Evolutionary conservation across 2,797 vertebrate genomes (phyloP).

Genomic region (Enteromius anoplus): DNA sequence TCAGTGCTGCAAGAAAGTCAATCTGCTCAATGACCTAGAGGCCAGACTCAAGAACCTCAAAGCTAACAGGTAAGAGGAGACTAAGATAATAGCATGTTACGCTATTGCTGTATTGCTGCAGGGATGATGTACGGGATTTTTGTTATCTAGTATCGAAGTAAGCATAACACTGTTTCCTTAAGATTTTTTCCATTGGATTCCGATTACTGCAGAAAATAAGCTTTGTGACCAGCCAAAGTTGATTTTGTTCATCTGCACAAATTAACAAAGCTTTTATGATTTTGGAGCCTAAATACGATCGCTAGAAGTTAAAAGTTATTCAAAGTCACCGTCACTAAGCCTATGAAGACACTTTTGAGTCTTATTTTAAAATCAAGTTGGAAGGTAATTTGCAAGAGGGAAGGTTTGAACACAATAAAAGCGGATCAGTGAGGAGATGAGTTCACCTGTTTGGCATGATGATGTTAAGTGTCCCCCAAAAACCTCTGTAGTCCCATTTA

Average conservation of each 20-base stretch:
- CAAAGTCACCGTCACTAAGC: too few species aligned
- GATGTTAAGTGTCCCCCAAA: background rate
- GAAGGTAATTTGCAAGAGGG: background rate
- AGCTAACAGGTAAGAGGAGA: slow-evolving; percentile 86
- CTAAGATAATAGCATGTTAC: background rate
- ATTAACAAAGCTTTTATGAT: background rate
- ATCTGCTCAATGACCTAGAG: slow-evolving; percentile 95
- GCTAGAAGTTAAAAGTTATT: background rate
- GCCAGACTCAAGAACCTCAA: slow-evolving; percentile 94
- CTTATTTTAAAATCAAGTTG: too few species aligned
- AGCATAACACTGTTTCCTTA: background rate
- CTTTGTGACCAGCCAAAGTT: background rate
- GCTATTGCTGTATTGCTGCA: background rate
- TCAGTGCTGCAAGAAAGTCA: slow-evolving; percentile 98
- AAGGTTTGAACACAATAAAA: background rate
- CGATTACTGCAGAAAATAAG: background rate
- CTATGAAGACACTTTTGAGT: too few species aligned
- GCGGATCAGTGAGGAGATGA: background rate
- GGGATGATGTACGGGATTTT: background rate
- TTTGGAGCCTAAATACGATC: background rate
- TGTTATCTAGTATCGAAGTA: background rate
- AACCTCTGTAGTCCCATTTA: background rate
- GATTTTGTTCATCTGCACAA: background rate
- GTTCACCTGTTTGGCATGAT: background rate
- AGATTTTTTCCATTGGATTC: background rate